A percentile compares a stretch with the other conserved stretches of the same genome.
Conservation (phyloP, 2,113 vertebrate species). For the Fulmarus glacialis region DNA sequence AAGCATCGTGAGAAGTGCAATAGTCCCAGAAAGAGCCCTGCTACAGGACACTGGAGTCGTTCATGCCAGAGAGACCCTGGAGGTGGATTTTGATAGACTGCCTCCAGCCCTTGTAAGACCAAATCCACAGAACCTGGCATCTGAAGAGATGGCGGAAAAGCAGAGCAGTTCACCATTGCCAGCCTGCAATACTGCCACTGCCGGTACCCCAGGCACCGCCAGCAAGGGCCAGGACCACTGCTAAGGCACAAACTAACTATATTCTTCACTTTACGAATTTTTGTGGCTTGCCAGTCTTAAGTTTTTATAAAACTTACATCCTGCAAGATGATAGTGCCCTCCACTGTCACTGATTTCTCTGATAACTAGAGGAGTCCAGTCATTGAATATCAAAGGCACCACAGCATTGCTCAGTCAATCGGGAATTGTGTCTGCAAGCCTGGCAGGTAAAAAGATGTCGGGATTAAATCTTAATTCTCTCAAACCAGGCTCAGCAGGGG, state of each 20-base stretch:
- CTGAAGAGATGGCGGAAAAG: neutral
- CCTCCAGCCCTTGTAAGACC: neutral
- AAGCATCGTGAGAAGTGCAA: neutral
- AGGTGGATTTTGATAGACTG: neutral
- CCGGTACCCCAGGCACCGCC: neutral
- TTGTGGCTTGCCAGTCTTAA: neutral
- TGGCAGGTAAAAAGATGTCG: neutral
- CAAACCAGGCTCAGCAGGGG: neutral
- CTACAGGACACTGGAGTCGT: too few species aligned
- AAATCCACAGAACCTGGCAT: neutral
- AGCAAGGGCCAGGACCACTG: neutral
- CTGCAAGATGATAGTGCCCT: neutral
- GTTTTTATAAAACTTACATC: neutral
- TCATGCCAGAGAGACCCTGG: neutral
- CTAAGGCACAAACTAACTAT: rapidly evolving
- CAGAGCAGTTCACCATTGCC: neutral
- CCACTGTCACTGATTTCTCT: neutral
- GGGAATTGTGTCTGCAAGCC: neutral
- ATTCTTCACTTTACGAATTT: neutral
- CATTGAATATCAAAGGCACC: neutral
- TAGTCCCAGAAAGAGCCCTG: neutral
- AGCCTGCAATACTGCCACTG: neutral
- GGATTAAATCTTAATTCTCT: neutral
- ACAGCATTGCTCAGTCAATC: neutral
- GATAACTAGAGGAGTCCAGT: neutral